Evolutionary conservation across 1,140 invertebrate species (phyloP), one percentile per base, ranked within the genome.

Genomic region (Acyrthosiphon pisum): DNA sequence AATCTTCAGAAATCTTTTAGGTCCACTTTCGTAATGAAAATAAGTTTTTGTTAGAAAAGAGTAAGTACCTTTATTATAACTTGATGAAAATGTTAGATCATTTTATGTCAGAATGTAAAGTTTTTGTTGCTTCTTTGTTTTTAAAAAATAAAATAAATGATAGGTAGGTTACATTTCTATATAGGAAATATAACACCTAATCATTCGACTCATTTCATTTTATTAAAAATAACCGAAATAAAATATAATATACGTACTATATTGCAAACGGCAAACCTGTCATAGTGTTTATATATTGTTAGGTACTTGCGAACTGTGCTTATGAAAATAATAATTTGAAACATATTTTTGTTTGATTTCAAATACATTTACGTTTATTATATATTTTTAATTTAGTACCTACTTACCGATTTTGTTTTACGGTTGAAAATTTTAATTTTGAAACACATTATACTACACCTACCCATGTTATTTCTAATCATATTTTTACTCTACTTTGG

Each of bases 21-120:
- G 20, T 88, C 48, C 87, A 88, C 88, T 90, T 60, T 90, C 53
- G 9, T 90, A 56, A 90, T 90, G 37, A 60, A 60, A 90, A 60
- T 90, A 90, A 30, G 50, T 90, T 90, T 90, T 41, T 56, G 44
- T 44, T 26, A 26, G 11, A 87, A 44, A 87, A 46, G 14, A 87
- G 26, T 50, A 22, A 84, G 23, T 53, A 88, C 44, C 48, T 50
- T 48, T 18, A 26, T 41, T 20, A 60, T 6, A 60, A 90, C 9
- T 90, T 44, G 50, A 90, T 56, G 41, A 56, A 26, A 41, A 90
- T 22, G n/a, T 22, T 4, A 37, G 14, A 53, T 89, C 22, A 41
- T 46, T 89, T 56, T 89, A 56, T 56, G 41, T 26, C 35, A 20
- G 37, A 90, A 9, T 35, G 3, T 26, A 90, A 90, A 37, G 50